Base-by-base conservation (phyloP, 2,113 vertebrate species). In the Canis aureus region DNA sequence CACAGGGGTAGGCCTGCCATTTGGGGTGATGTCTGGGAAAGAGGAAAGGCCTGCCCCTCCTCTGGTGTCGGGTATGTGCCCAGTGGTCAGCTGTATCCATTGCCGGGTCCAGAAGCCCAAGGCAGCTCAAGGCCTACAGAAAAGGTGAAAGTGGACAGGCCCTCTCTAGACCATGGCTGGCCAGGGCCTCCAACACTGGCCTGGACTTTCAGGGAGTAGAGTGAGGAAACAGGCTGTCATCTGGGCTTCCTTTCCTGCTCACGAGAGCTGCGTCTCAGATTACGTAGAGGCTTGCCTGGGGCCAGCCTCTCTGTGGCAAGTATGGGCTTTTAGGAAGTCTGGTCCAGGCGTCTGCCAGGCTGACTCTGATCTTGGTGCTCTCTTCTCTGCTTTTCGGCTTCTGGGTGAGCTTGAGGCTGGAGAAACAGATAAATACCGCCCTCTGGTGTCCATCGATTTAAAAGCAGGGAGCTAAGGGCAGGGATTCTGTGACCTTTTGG, bases 361-460 rank as follows among this genome's bases (percentile, higher is more conserved):
- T 1, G 7, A 27, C 27, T 38, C 19, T 6, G 1, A 11, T 67
- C 35, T 10, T 12, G 35, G 25, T 27, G 8, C 7, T 35, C 43
- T 9, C 35, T 38, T 11, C 16, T 1, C 6, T 2, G 49, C 49
- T 29, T 32, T 69, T 12, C 0, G 17, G 19, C 3, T 3, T 10
- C 15, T 8, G 12, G 55, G 3, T 8, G 35, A 5, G 0, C 0
- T 0, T 0, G 12, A 74, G 27, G 25, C 59, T 23, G 53, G 32
- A 81, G n/a, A 95, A 89, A 64, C 51, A 32, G 81, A 2, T 32
- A 60, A 59, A 95, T 29, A 49, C 23, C 17, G 15, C 88, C 93
- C 96, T 97, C 98, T 98, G 88, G 97, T 1, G 97, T 71, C 32
- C 55, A 0, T 35, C 23, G 82, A 32, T 79, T 89, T 88, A 84